Percentiles rank a stretch among this genome's conserved stretches.
Evolutionary conservation across 1,140 invertebrate genomes (phyloP).

Genomic region (Aradophagus sp.): DNA sequence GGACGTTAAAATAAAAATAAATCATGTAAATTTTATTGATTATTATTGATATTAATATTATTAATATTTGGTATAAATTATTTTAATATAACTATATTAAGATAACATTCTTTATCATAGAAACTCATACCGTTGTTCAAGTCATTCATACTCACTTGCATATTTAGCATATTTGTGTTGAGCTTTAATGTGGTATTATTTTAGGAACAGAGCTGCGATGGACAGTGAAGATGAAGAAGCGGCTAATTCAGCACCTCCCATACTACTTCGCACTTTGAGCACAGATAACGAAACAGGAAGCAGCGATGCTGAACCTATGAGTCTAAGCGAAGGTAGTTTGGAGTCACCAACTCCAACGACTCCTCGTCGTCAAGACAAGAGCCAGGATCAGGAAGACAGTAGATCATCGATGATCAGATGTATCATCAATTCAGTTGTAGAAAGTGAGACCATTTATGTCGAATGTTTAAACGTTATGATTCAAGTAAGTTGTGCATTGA

Average conservation of each 20-base stretch:
- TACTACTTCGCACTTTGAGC: constrained; percentile 70
- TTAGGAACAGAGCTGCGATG: constrained; percentile 70
- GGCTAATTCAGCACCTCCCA: constrained; percentile 69
- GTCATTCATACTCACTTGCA: constrained; percentile 20
- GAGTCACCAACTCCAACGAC: constrained; percentile 73
- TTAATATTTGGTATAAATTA: no score
- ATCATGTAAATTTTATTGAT: no score
- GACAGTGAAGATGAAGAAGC: constrained; percentile 73
- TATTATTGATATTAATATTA: no score
- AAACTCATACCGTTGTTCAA: constrained; percentile 9
- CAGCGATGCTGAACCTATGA: constrained; percentile 72
- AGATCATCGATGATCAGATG: constrained; percentile 86
- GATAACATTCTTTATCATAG: no score
- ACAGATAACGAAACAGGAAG: constrained; percentile 74
- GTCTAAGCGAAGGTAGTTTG: constrained; percentile 71
- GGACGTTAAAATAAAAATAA: no score
- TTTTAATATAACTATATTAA: no score
- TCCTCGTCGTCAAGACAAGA: constrained; percentile 69
- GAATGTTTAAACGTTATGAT: constrained; percentile 91
- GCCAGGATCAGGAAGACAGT: constrained; percentile 77
- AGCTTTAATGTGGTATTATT: constrained; percentile 53
- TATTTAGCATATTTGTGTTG: constrained; percentile 38
- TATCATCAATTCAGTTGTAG: constrained; percentile 90
- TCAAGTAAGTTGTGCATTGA: constrained; percentile 78
- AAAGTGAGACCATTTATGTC: constrained; percentile 92